Base-by-base conservation (phyloP, 2,888 invertebrate species). In the Pterostichus madidus region DNA sequence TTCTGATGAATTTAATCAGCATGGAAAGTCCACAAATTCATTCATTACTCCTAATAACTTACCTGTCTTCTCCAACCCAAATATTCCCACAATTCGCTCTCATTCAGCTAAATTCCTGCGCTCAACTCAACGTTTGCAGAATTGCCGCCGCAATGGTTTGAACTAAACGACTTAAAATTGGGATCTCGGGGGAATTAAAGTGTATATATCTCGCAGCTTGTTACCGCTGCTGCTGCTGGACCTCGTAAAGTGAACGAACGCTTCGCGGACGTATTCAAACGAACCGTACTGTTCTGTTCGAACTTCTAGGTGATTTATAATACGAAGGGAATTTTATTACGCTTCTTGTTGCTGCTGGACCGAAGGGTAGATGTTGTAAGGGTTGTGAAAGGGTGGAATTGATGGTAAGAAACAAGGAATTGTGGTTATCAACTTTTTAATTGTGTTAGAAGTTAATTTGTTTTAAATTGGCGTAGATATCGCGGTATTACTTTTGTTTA, bases 161-260 rank as follows among this genome's bases (percentile, higher is more conserved):
- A 46, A 61, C 59, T 56, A 78, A 78, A 35, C 59, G 44, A 35
- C 78, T 59, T 78, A 79, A 61, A 79, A 79, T 79, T 79, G 78
- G 24, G 39, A 35, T 79, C 78, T 24, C 78, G 31, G 11, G 61
- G 78, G 78, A 79, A 15, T 61, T 35, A 64, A 61, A 79, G 10
- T 17, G 32, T 79, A 59, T 64, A 64, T 32, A 13, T 64, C 32
- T 32, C 64, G 8, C 64, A 11, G 64, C 35, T 35, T 64, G 35
- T 64, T 64, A 64, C 49, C 49, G 64, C 35, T 32, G 35, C 64
- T 10, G 61, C 24, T 35, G 5, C 64, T 13, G 64, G 32, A 59
- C 59, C 39, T 8, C 3, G 39, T 39, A 39, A 39, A 6, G 39
- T 17, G 59, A 59, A 53, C 53, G 17, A 13, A 15, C 10, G 52